A percentile compares a stretch with the other conserved stretches of the same genome.
phyloP scores from a whole-genome alignment of 2,113 vertebrate genomes.

The Centropus unirufus region DNA sequence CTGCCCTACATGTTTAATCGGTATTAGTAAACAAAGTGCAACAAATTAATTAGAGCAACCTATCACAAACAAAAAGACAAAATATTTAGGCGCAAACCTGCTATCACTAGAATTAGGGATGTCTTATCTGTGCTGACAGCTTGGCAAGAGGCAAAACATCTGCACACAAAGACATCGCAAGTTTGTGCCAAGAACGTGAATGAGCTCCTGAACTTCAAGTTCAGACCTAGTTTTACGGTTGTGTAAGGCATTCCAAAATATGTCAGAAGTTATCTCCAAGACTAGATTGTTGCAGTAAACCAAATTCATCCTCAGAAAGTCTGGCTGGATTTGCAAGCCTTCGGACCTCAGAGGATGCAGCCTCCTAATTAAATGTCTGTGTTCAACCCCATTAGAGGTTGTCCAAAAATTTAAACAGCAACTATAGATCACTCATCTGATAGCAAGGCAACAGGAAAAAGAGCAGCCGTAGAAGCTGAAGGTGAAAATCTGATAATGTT shows the following conservation, averaged over 20 bases:
- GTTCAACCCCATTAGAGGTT: background rate
- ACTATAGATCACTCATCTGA: background rate
- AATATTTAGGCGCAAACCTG: background rate
- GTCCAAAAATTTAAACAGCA: background rate
- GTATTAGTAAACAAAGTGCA: background rate
- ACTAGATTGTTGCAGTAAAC: background rate
- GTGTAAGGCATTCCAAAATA: background rate
- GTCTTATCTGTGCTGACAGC: background rate
- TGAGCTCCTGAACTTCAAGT: background rate
- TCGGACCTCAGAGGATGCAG: background rate
- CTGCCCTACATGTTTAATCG: background rate
- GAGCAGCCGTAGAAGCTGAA: background rate
- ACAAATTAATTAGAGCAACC: background rate
- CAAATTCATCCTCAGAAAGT: background rate
- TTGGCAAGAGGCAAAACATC: background rate
- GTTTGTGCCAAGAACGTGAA: background rate
- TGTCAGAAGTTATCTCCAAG: background rate
- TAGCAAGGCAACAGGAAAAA: background rate
- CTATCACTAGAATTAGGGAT: background rate
- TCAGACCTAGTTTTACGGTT: background rate
- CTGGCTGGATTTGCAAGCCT: background rate
- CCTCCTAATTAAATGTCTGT: background rate
- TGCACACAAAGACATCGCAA: fast-evolving
- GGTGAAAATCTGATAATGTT: background rate
- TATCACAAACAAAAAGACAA: background rate